Evolutionary conservation across 2,888 invertebrate species (phyloP), one percentile per base, ranked within the genome.

Genomic region (Brenthis daphne): DNA sequence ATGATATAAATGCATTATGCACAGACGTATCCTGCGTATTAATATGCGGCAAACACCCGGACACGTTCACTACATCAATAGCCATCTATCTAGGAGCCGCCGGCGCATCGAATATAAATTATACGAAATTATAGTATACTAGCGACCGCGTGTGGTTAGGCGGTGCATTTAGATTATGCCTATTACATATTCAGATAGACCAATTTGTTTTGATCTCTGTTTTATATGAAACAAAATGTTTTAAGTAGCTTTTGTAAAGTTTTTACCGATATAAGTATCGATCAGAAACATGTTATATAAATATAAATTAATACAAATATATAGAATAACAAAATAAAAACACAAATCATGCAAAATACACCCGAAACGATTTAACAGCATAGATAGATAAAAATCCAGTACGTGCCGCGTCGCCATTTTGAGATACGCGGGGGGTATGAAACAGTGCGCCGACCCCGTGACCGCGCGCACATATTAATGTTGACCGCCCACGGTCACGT

Each of bases 101-200:
- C 73, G 76, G 81, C 85, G 89, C 83, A 88, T 86, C 86, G 92
- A 90, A 92, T 92, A 90, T 90, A 90, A 90, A 92, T 89, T 89
- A 89, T 85, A 86, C 85, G 80, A 89, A 82, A 81, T 82, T 77
- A 79, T 80, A 77, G 79, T 74, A 77, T 76, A 78, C 72, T 75
- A 75, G 73, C 77, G 76, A 74, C 72, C 73, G 73, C 71, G 68
- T 65, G 53, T 14, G 63, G 63, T 53, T 63, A 53, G 20, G 29
- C 29, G 50, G n/a, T 50, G 60, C 60, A 60, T 60, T 50, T 60
- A 50, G 60, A 60, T 60, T 29, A 48, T 11, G 60, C n/a, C n/a
- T 3, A 50, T 60, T 60, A 50, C 50, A 48, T 29, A 33, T 50
- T 50, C 60, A 60, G 29, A 60, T 50, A 29, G 37, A 11, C 37